Percentiles rank a stretch among this genome's conserved stretches.
phyloP scores from a whole-genome alignment of 2,888 invertebrate species.

The Orthosia gothica region DNA sequence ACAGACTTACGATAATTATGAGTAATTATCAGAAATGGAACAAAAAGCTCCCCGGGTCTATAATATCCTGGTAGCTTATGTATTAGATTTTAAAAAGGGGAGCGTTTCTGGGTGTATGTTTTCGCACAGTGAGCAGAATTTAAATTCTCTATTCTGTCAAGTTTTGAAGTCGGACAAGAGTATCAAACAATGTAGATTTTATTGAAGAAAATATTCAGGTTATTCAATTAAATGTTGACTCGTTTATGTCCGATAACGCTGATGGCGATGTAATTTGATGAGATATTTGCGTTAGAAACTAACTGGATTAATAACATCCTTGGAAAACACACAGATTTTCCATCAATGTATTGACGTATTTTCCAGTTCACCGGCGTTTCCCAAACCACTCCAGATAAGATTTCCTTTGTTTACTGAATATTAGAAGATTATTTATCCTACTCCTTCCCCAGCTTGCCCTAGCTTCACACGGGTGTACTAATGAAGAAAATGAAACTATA shows the following conservation, averaged over 20 bases:
- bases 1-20: constrained; percentile 50
- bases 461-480: no score
- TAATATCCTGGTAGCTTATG: constrained; percentile 3
- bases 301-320: no score
- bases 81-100: constrained; percentile 1
- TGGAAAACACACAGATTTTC: neutral
- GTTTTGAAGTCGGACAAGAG: neutral
- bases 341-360: neutral
- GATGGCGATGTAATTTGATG: no score
- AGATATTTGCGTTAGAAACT: no score
- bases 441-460: no score
- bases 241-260: no score
- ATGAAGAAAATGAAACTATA: no score
- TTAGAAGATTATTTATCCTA: no score
- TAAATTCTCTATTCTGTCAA: no score
- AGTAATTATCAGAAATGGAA: constrained; percentile 39
- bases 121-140: neutral
- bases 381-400: neutral
- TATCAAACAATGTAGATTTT: neutral
- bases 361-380: neutral
- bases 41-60: constrained; percentile 15
- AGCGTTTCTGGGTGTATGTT: neutral
- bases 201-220: no score
- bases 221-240: no score
- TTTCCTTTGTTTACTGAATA: neutral